phyloP scores from a whole-genome alignment of 2,888 invertebrate species.

The Drosophila melanosoma region DNA sequence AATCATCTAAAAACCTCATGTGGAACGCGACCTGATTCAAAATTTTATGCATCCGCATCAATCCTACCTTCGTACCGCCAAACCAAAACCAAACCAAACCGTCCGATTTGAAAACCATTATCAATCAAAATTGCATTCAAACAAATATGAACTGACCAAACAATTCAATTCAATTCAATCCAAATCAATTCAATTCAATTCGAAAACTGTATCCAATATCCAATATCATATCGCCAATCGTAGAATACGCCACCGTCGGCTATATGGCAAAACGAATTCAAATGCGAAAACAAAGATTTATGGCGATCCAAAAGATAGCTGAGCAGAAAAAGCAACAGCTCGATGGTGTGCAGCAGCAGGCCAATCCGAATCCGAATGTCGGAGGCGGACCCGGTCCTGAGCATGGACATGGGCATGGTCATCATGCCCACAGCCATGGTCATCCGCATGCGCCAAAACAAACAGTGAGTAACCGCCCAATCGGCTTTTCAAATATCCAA shows the following conservation, averaged over 20 bases:
- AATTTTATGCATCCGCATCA: conserved; percentile 73
- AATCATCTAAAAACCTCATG: conserved; percentile 43
- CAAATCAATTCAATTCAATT: conserved; percentile 41
- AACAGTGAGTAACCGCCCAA: conserved; percentile 86
- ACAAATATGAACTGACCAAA: conserved; percentile 47
- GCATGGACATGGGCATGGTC: conserved; percentile 85
- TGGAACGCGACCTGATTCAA: conserved; percentile 67
- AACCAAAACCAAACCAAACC: conserved; percentile 30
- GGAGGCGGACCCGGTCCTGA: conserved; percentile 83
- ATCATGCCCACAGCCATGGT: conserved; percentile 86
- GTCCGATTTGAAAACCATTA: conserved; percentile 49
- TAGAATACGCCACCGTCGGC: conserved; percentile 99
- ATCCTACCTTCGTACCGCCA: conserved; percentile 42
- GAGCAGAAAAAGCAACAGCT: conserved; percentile 95
- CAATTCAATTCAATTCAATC: conserved; percentile 56
- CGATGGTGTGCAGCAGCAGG: conserved; percentile 91
- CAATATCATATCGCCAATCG: conserved; percentile 73
- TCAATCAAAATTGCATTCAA: conserved; percentile 50
- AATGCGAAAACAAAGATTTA: conserved; percentile 96
- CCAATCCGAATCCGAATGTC: conserved; percentile 90
- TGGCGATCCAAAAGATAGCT: conserved; percentile 95
- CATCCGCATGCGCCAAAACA: conserved; percentile 86
- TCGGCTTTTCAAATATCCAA: conserved; percentile 86
- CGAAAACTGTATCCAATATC: conserved; percentile 67
- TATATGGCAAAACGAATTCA: conserved; percentile 99